A percentile compares a stretch with the other conserved stretches of the same genome.
Evolutionary conservation across 2,797 vertebrate genomes (phyloP).

Genomic region (Pelodytes ibericus): DNA sequence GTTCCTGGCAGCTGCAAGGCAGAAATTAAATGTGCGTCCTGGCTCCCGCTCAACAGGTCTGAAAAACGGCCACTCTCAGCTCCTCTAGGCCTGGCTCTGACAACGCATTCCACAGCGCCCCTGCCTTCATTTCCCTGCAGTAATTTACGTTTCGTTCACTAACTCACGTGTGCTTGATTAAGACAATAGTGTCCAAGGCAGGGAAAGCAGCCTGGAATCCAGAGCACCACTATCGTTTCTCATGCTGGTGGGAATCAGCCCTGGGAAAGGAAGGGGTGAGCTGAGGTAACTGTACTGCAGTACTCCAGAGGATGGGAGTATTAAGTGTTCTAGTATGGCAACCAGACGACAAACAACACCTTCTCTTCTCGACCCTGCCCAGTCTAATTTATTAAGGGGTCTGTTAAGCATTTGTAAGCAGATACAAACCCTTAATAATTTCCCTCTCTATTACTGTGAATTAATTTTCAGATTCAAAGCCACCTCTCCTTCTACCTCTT

Average conservation of each 20-base stretch:
- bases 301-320: constrained; percentile 29
- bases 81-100: not conserved
- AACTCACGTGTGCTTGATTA: constrained; percentile 8
- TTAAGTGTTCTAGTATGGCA: not conserved
- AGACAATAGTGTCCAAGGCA: not conserved
- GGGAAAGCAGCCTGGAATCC: not conserved
- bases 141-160: constrained; percentile 7
- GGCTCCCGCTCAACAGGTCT: constrained; percentile 1
- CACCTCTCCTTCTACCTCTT: too few relatives aligned
- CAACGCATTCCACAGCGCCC: constrained; percentile 11
- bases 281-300: constrained; percentile 8
- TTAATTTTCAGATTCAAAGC: too few relatives aligned
- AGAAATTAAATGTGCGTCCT: not conserved
- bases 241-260: not conserved
- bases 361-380: not conserved
- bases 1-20: constrained; percentile 20
- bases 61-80: not conserved
- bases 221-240: not conserved
- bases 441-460: too few relatives aligned
- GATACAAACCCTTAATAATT: too few relatives aligned
- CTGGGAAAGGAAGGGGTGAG: constrained; percentile 11
- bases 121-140: not conserved
- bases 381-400: too few relatives aligned
- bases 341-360: constrained; percentile 2
- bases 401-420: too few relatives aligned